Evolutionary conservation across 2,888 invertebrate species (phyloP).

Genomic region (Eristalis arbustorum): DNA sequence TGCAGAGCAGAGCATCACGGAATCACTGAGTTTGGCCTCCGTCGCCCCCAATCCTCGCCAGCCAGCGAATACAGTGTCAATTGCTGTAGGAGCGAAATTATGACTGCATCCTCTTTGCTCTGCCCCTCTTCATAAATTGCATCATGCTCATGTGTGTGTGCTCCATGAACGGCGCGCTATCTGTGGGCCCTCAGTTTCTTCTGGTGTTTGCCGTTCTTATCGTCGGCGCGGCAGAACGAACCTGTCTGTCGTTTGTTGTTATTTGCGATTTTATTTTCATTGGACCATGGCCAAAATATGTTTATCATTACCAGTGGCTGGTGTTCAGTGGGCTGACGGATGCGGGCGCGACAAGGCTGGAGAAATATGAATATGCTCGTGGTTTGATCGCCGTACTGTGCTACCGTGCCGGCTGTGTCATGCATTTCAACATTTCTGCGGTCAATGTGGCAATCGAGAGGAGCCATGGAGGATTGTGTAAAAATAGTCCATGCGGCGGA

Average conservation of each 20-base stretch:
- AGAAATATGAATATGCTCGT: background rate
- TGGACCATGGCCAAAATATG: constrained; percentile 58
- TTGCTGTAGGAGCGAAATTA: constrained; percentile 61
- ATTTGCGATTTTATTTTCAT: constrained; percentile 39
- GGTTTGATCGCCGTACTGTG: background rate
- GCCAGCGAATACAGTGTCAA: constrained; percentile 63
- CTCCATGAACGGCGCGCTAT: background rate
- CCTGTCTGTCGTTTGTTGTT: constrained; percentile 62
- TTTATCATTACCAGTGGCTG: constrained; percentile 50
- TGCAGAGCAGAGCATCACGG: constrained; percentile 39
- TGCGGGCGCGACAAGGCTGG: background rate
- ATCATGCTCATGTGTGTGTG: background rate
- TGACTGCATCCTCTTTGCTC: constrained; percentile 54
- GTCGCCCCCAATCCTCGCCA: constrained; percentile 11
- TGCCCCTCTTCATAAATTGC: background rate
- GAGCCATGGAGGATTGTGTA: constrained; percentile 5
- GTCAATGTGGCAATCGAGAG: constrained; percentile 30
- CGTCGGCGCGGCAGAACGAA: constrained; percentile 53
- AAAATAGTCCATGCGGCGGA: constrained; percentile 14
- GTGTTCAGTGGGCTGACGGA: constrained; percentile 8
- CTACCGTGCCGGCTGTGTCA: background rate
- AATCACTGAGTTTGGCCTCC: constrained; percentile 23
- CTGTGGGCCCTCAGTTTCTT: constrained; percentile 6
- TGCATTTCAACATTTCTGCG: constrained; percentile 11
- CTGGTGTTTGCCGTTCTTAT: constrained; percentile 51